Conservation (phyloP, 2,113 vertebrate genomes). For the Poicephalus meyeri region DNA sequence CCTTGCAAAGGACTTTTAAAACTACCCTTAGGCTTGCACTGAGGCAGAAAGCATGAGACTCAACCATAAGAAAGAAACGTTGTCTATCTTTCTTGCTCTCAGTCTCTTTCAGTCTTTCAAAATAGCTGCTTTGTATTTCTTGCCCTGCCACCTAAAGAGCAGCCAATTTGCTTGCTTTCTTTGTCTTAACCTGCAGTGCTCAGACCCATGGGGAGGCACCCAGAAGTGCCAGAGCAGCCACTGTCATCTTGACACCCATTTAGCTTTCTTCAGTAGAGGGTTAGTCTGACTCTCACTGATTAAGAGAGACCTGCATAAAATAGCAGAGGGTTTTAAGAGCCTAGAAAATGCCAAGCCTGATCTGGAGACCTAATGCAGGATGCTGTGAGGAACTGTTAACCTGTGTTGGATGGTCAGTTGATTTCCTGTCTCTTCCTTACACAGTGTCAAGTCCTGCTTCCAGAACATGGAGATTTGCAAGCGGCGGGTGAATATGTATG, state of each 20-base stretch:
- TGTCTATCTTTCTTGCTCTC: neutral
- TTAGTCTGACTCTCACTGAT: neutral
- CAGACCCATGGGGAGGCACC: neutral
- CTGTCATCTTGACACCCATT: neutral
- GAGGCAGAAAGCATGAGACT: neutral
- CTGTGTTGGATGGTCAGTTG: neutral
- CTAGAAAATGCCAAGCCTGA: neutral
- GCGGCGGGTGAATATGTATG: slow-evolving; percentile 95
- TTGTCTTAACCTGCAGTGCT: neutral
- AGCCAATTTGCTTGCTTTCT: neutral
- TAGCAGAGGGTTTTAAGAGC: neutral
- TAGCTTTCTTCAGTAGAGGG: neutral
- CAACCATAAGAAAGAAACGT: neutral
- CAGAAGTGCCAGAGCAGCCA: neutral
- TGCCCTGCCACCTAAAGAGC: neutral
- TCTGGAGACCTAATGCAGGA: neutral
- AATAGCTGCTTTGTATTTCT: neutral
- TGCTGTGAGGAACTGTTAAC: neutral
- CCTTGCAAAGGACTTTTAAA: neutral
- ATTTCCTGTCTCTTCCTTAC: neutral
- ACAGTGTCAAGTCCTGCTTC: slow-evolving; percentile 98
- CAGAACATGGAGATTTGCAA: slow-evolving; percentile 99
- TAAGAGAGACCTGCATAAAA: neutral
- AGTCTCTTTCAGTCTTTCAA: neutral
- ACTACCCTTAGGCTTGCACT: neutral